Evolutionary conservation across 2,797 vertebrate species (phyloP).

Genomic region (Poeciliopsis presidionis): DNA sequence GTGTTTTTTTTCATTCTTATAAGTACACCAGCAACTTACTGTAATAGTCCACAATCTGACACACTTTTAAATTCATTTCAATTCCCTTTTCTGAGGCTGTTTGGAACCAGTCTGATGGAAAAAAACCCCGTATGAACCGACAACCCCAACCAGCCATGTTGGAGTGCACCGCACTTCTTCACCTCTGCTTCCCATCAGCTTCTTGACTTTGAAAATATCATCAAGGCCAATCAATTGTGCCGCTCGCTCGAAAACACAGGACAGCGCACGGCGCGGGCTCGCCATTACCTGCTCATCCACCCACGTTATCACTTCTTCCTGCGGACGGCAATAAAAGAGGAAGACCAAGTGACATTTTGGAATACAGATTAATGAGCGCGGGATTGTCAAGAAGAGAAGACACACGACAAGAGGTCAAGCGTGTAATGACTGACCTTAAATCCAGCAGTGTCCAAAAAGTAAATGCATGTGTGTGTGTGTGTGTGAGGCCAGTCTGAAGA

Average conservation of each 20-base stretch:
- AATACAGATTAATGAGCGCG: constrained; percentile 64
- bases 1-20: neutral
- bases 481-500: neutral
- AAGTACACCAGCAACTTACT: neutral
- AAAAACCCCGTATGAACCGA: neutral
- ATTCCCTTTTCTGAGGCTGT: neutral
- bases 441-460: constrained; percentile 20
- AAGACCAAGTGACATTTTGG: constrained; percentile 51
- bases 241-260: constrained; percentile 20
- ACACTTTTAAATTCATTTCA: neutral
- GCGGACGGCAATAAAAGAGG: constrained; percentile 3
- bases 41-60: neutral
- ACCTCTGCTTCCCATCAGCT: constrained; percentile 29
- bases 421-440: constrained; percentile 55
- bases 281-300: constrained; percentile 56
- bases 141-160: neutral
- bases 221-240: constrained; percentile 61
- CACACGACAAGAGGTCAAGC: constrained; percentile 48
- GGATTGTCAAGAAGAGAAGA: constrained; percentile 40
- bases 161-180: neutral
- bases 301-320: constrained; percentile 36
- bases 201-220: constrained; percentile 46
- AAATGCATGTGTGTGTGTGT: constrained; percentile 12
- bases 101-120: neutral
- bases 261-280: constrained; percentile 24